A percentile compares a stretch with the other conserved stretches of the same genome.
Evolutionary conservation across 1,140 invertebrate species (phyloP).

Genomic region (Pteromalus puparum): DNA sequence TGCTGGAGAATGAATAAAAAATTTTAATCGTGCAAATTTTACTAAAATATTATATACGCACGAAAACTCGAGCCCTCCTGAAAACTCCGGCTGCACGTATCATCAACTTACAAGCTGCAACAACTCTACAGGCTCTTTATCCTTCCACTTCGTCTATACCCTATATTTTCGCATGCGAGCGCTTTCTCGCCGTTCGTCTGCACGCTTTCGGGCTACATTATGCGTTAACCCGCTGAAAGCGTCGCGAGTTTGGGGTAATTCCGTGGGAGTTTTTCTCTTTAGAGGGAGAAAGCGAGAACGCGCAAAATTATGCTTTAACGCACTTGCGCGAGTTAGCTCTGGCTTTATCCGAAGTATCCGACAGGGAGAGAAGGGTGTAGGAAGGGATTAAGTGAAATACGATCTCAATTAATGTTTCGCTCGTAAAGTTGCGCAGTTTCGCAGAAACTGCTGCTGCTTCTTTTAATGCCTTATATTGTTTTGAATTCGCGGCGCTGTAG

Average conservation of each 20-base stretch:
- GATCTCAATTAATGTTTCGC: constrained; percentile 36
- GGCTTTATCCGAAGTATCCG: not conserved
- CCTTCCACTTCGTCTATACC: too few relatives aligned
- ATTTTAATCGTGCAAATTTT: too few relatives aligned
- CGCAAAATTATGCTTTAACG: constrained; percentile 15
- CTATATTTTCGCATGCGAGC: too few relatives aligned
- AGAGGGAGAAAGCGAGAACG: not conserved
- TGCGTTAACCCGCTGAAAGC: too few relatives aligned
- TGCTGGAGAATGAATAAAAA: too few relatives aligned
- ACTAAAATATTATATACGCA: not conserved
- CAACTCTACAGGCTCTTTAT: too few relatives aligned
- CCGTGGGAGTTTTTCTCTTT: not conserved
- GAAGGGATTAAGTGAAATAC: constrained; percentile 37
- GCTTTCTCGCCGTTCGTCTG: too few relatives aligned
- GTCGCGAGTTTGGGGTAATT: not conserved
- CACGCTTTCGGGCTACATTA: too few relatives aligned
- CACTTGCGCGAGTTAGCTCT: not conserved
- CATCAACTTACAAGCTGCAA: too few relatives aligned
- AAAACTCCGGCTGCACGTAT: too few relatives aligned
- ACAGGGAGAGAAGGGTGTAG: too few relatives aligned
- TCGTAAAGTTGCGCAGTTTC: constrained; percentile 24
- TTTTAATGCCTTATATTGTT: not conserved
- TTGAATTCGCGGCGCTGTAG: not conserved
- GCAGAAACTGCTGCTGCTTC: not conserved
- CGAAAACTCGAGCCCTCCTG: not conserved